Evolutionary conservation across 2,888 invertebrate genomes (phyloP), one percentile per base, ranked within the genome.

Genomic region (Leucozona laternaria): DNA sequence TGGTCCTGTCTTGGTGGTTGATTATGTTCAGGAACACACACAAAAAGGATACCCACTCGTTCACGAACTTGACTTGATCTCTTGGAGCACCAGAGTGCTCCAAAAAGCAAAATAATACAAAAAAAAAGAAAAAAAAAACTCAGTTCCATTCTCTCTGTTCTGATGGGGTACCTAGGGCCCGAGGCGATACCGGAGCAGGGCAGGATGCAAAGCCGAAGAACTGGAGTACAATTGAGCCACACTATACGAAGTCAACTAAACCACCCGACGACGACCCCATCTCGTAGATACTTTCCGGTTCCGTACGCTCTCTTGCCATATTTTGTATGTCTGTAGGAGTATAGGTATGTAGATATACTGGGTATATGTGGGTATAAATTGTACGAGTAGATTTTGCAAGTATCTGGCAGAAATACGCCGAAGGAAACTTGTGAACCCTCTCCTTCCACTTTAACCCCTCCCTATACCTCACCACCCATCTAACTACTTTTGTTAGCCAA

Each of bases 1-100:
- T 86, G 86, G 86, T 86, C 82, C 86, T 86, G 82, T 79, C 86
- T 86, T 86, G 75, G 86, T 86, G 86, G 86, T 86, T 86, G 72
- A 81, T 86, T 81, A 86, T 80, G 81, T 81, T 80, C 76, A 85
- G 84, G 80, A 85, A 85, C 80, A 81, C 62, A 80, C 70, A 85
- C 76, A 80, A 75, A 77, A 81, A 72, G 86, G 77, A 81, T 82
- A 82, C 76, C 73, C 81, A 73, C 86, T 82, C 82, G 71, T 86
- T 86, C 82, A 82, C 86, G 82, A 86, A 86, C 86, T 86, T 86
- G 86, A 86, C 86, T 86, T 82, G 86, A 75, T 79, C 86, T 78
- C 77, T 77, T 68, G 77, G 72, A 53, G 60, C 50, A 75, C 53
- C 34, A 66, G 37, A 40, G 40, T 22, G 50, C 53, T 58, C 45